These are phyloP conservation scores for Redunca redunca DNA, from an alignment of 2,113 vertebrate species.

Conservation along the genomic window DNA sequence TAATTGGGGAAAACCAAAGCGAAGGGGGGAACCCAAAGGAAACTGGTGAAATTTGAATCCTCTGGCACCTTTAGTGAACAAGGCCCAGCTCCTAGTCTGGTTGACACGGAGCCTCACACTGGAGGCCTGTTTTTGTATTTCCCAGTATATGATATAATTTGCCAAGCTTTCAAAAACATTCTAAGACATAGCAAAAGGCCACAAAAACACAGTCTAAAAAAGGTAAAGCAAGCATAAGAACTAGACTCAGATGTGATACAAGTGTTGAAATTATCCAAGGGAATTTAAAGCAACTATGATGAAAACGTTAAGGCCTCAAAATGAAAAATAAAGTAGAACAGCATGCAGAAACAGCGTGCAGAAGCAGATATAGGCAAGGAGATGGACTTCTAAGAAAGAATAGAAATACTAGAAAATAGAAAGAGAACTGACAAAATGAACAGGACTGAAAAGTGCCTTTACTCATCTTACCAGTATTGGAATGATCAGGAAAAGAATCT, in stretches of 20 bases:
- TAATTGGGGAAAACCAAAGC: not conserved
- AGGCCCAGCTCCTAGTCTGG: not conserved
- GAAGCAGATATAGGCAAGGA: not conserved
- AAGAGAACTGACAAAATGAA: not conserved
- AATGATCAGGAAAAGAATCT: not conserved
- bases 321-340: not conserved
- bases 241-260: not conserved
- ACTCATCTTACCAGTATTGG: not conserved
- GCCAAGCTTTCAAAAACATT: not conserved
- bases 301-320: not conserved
- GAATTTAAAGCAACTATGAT: not conserved
- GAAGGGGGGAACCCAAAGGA: not conserved
- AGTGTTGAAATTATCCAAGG: not conserved
- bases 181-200: not conserved
- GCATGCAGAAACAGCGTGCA: not conserved
- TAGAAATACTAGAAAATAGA: too few relatives aligned
- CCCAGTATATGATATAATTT: not conserved
- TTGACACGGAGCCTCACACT: not conserved
- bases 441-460: not conserved
- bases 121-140: not conserved
- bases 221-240: not conserved
- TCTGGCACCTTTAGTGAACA: not conserved
- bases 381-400: not conserved
- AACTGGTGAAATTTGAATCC: not conserved
- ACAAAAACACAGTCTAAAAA: not conserved